Evolutionary conservation across 2,113 vertebrate genomes (phyloP).

Genomic region (Engraulis encrasicolus): DNA sequence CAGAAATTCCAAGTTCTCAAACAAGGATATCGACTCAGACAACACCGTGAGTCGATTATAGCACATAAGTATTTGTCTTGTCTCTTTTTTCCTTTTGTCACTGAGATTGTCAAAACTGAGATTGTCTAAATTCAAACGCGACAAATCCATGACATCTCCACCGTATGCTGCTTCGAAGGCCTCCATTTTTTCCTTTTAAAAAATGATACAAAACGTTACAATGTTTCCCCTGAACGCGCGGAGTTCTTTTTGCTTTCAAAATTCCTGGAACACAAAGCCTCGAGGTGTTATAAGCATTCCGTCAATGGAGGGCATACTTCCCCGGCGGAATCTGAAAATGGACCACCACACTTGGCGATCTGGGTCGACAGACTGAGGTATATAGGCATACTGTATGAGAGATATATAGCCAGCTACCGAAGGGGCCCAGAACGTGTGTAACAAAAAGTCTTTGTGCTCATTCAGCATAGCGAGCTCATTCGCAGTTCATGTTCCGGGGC

Average conservation of each 20-base stretch:
- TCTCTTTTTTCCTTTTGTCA: constrained; percentile 73
- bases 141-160: constrained; percentile 77
- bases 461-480: background rate
- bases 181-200: constrained; percentile 70
- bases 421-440: constrained; percentile 29
- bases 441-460: background rate
- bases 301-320: background rate
- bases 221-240: background rate
- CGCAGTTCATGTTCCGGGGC: constrained; percentile 46
- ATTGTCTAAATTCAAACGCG: constrained; percentile 73
- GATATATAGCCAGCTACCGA: background rate
- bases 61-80: constrained; percentile 81
- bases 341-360: background rate
- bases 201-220: background rate
- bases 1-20: constrained; percentile 84
- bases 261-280: constrained; percentile 13
- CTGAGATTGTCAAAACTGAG: constrained; percentile 67
- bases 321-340: too few species aligned
- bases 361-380: constrained; percentile 8
- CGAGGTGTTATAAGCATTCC: background rate
- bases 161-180: constrained; percentile 55
- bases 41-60: constrained; percentile 81
- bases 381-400: background rate
- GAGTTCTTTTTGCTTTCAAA: background rate
- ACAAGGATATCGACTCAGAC: constrained; percentile 75